Evolutionary conservation across 2,888 invertebrate species (phyloP).

Genomic region (Steinernema carpocapsae): DNA sequence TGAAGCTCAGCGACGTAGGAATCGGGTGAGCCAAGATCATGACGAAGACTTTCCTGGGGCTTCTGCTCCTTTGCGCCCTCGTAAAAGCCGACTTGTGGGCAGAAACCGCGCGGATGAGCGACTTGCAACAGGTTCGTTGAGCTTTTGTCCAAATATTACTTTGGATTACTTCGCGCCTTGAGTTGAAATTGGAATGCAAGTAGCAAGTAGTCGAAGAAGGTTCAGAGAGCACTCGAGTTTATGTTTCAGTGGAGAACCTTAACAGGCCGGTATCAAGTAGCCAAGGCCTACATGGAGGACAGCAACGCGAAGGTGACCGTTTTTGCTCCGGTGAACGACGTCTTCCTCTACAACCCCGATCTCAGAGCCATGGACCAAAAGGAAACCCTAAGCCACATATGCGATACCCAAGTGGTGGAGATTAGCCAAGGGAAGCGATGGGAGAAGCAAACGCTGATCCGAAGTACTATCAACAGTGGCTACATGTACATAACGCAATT

Average conservation of each 20-base stretch:
- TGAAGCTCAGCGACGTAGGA: background rate
- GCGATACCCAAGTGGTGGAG: conserved; percentile 67
- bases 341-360: conserved; percentile 68
- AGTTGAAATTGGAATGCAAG: background rate
- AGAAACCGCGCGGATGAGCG: conserved; percentile 64
- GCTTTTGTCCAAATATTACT: background rate
- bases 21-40: conserved; percentile 9
- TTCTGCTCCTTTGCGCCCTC: conserved; percentile 14
- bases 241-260: conserved; percentile 60
- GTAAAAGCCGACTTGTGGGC: conserved; percentile 59
- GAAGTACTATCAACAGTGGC: conserved; percentile 67
- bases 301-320: conserved; percentile 63
- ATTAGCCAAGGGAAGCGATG: conserved; percentile 60
- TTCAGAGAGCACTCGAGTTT: background rate
- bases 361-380: conserved; percentile 69
- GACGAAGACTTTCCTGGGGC: background rate
- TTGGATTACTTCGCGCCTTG: background rate
- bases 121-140: conserved; percentile 63
- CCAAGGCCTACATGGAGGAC: conserved; percentile 68
- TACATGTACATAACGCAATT: conserved; percentile 69
- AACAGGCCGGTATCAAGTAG: conserved; percentile 65
- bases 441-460: conserved; percentile 67
- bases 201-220: background rate
- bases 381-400: conserved; percentile 67
- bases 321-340: conserved; percentile 69